phyloP scores from a whole-genome alignment of 2,113 vertebrate species.

The Siniperca chuatsi region DNA sequence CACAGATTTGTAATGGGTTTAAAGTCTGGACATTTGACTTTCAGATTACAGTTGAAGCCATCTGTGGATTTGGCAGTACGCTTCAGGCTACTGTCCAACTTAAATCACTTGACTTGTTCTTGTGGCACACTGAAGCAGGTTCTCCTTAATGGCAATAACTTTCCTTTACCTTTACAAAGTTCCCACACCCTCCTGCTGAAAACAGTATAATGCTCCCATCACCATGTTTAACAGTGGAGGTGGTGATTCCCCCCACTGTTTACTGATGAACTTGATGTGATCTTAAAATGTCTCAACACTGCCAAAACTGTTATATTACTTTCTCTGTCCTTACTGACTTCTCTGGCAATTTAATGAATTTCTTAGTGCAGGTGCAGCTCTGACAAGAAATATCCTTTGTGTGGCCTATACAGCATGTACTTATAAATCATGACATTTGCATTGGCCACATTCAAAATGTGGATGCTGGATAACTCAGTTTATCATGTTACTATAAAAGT shows the following conservation, averaged over 20 bases:
- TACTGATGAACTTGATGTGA: neutral
- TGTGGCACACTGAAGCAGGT: neutral
- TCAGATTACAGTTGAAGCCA: constrained; percentile 11
- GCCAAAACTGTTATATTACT: neutral
- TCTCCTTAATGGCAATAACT: neutral
- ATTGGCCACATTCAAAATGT: neutral
- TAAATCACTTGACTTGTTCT: constrained; percentile 3
- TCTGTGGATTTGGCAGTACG: constrained; percentile 3
- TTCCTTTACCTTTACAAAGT: neutral
- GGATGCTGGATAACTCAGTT: neutral
- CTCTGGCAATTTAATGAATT: neutral
- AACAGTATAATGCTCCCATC: neutral
- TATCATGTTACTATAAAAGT: neutral
- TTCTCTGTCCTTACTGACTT: neutral
- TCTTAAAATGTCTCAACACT: neutral
- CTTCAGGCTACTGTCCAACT: constrained; percentile 8
- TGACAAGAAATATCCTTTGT: neutral
- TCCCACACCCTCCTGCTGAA: neutral
- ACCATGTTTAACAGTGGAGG: neutral
- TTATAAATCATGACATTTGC: constrained; percentile 11
- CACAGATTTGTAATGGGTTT: constrained; percentile 25
- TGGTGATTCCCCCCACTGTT: neutral
- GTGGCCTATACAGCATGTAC: neutral
- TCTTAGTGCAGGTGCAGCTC: neutral
- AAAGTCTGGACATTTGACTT: constrained; percentile 15